A percentile compares a stretch with the other conserved stretches of the same genome.
These are phyloP conservation scores for Crocallis elinguaria DNA, from an alignment of 2,888 invertebrate genomes.

Conservation along the genomic window DNA sequence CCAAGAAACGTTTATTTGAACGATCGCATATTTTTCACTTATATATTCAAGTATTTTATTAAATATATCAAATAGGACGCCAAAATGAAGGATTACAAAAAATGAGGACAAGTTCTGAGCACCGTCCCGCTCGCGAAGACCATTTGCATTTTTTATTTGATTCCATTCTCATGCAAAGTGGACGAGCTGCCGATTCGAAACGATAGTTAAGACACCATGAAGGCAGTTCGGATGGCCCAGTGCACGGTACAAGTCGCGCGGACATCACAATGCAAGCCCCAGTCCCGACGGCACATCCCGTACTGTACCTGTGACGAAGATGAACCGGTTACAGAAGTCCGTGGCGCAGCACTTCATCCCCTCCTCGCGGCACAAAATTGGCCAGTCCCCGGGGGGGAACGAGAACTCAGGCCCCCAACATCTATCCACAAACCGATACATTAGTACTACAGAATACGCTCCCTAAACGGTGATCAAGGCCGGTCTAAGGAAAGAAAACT, in stretches of 20 bases:
- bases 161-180: constrained; percentile 54
- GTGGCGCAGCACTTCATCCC: constrained; percentile 86
- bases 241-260: constrained; percentile 56
- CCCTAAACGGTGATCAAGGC: constrained; percentile 75
- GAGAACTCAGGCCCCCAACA: constrained; percentile 85
- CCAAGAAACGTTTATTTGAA: background rate
- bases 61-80: background rate
- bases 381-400: constrained; percentile 86
- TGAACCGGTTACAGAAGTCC: constrained; percentile 88
- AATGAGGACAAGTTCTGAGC: constrained; percentile 22
- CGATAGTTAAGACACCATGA: constrained; percentile 42
- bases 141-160: constrained; percentile 35
- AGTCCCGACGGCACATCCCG: constrained; percentile 65
- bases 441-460: constrained; percentile 49
- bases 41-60: background rate
- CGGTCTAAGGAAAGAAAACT: constrained; percentile 72
- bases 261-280: constrained; percentile 79
- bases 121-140: constrained; percentile 20
- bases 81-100: constrained; percentile 22
- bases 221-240: constrained; percentile 16
- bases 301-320: constrained; percentile 72
- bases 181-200: constrained; percentile 17
- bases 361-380: constrained; percentile 85
- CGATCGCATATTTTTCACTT: background rate
- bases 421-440: constrained; percentile 79